Conservation (phyloP, 2,113 vertebrate species). For the Gyps fulvus region DNA sequence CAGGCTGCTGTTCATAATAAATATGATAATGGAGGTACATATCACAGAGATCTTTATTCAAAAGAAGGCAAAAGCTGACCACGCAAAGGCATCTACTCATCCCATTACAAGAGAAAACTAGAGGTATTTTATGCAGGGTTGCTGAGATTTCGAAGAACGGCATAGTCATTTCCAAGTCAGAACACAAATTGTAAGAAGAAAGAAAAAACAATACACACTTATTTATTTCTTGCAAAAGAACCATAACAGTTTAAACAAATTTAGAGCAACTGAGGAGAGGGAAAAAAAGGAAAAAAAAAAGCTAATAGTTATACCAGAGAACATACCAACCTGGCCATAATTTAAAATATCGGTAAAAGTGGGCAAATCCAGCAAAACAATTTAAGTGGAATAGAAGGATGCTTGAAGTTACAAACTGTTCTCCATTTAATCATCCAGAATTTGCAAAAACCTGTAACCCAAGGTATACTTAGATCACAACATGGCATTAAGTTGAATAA, state of each 20-base stretch:
- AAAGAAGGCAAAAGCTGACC: neutral
- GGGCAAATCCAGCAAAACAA: neutral
- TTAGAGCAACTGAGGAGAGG: neutral
- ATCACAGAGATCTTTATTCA: neutral
- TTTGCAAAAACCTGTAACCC: neutral
- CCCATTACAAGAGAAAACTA: neutral
- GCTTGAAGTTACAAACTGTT: neutral
- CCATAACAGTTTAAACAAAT: neutral
- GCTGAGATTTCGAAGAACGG: neutral
- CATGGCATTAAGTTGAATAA: neutral
- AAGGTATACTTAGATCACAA: neutral
- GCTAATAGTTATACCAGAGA: neutral
- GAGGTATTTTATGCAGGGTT: neutral
- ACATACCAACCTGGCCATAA: neutral
- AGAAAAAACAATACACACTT: neutral
- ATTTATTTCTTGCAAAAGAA: neutral
- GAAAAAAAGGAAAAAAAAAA: neutral
- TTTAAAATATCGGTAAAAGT: neutral
- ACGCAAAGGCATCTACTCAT: neutral
- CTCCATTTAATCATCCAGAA: neutral
- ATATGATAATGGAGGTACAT: neutral
- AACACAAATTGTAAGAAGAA: neutral
- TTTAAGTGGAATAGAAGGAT: neutral
- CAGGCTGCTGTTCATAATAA: neutral
- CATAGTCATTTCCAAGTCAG: neutral